Conservation (phyloP, 2,888 invertebrate genomes). For the Drosophila kambysellisi region DNA sequence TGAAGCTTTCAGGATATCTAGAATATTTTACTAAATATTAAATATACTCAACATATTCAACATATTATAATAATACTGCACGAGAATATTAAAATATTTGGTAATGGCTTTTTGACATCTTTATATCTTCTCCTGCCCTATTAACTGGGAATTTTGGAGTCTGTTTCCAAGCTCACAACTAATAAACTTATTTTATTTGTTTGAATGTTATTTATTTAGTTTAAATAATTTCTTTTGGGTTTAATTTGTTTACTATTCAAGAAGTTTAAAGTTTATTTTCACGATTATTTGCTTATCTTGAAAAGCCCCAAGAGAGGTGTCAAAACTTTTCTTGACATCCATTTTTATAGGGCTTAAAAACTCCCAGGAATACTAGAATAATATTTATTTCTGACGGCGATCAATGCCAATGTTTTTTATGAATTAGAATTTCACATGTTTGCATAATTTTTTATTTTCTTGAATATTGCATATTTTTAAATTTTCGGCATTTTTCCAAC, state of each 20-base stretch:
- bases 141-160: neutral
- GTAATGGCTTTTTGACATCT: neutral
- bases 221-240: too few relatives aligned
- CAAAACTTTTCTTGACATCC: neutral
- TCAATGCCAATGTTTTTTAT: fast-evolving
- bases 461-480: neutral
- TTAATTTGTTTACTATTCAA: too few relatives aligned
- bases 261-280: neutral
- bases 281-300: neutral
- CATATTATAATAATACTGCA: fast-evolving
- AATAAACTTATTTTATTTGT: neutral
- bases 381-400: neutral
- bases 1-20: neutral
- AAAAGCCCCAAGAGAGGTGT: neutral
- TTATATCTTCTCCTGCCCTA: neutral
- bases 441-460: neutral
- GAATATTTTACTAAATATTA: neutral
- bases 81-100: neutral
- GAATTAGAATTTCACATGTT: neutral
- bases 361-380: neutral
- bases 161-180: neutral
- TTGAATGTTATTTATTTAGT: neutral
- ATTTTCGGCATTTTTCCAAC: too few relatives aligned
- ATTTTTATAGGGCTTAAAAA: too few relatives aligned
- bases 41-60: neutral